Evolutionary conservation across 2,888 invertebrate species (phyloP), one percentile per base, ranked within the genome.

Genomic region (Cephus nigrinus): DNA sequence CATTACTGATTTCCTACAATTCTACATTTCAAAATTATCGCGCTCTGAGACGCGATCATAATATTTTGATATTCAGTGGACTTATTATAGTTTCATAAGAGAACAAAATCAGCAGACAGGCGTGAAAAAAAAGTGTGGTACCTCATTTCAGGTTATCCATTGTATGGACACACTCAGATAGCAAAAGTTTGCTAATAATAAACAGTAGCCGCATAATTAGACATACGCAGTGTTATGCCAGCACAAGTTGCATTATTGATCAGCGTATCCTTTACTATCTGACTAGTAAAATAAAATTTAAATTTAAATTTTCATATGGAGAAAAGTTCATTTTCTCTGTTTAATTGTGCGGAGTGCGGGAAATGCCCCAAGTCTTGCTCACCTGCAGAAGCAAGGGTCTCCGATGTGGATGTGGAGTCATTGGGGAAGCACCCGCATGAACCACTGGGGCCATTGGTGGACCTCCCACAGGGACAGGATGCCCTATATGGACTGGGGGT

Each of bases 301-400:
- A 55, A 9, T 23, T 9, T 55, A 23, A 23, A 55, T 55, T 23
- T 55, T 55, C 2, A 55, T 23, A 23, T 55, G 9, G 55, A 55
- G 55, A 55, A 23, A 55, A 23, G 55, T 23, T 55, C 23, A 23
- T 9, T 23, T 55, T 55, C 55, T 55, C 23, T 55, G 23, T 55
- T 23, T 34, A 68, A 55, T 55, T 77, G 40, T 35, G 68, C 73
- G 69, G 77, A 75, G 79, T 79, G 82, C 80, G 80, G 83, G 82
- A 86, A 88, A 87, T 88, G 87, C 88, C 89, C 89, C 89, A 87
- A 89, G 88, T 88, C 89, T 91, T 88, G 90, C 95, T 96, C 95
- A 96, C 96, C 96, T 96, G 96, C 93, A 96, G 94, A 93, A 96
- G 95, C 93, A 96, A 94, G 93, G 96, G 95, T 93, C 96, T 95